phyloP scores from a whole-genome alignment of 2,113 vertebrate species.

The Dendrocopos noguchii region DNA sequence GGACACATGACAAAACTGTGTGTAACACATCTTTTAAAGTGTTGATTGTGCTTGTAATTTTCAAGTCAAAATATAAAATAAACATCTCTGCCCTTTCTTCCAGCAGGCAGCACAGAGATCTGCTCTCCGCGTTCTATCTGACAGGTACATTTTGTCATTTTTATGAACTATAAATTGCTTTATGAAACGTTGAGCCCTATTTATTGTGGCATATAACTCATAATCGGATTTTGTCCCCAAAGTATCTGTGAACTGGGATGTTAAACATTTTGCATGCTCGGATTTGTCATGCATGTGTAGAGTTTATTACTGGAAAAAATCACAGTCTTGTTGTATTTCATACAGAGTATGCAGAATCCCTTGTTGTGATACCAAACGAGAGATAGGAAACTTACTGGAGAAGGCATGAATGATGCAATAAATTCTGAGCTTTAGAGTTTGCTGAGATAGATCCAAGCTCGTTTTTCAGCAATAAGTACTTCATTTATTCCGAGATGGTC shows the following conservation, averaged over 20 bases:
- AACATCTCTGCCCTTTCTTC: conserved; percentile 84
- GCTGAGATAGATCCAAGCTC: conserved; percentile 67
- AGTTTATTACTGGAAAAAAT: conserved; percentile 79
- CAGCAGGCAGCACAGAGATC: conserved; percentile 85
- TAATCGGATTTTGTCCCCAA: conserved; percentile 82
- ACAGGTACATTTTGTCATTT: conserved; percentile 88
- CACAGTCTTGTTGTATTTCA: conserved; percentile 77
- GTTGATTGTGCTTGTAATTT: conserved; percentile 79
- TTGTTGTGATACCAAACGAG: conserved; percentile 74
- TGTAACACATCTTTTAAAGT: conserved; percentile 67
- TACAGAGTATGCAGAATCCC: conserved; percentile 75
- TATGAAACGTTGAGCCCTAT: conserved; percentile 83
- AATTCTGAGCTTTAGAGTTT: conserved; percentile 75
- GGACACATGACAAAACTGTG: conserved; percentile 73
- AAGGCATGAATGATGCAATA: conserved; percentile 69
- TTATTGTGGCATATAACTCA: conserved; percentile 85
- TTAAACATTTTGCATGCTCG: conserved; percentile 83
- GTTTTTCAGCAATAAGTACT: conserved; percentile 78
- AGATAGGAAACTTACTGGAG: conserved; percentile 73
- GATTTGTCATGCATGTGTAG: conserved; percentile 81
- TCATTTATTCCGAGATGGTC: conserved; percentile 70
- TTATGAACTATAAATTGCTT: conserved; percentile 88
- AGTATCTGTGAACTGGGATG: conserved; percentile 80
- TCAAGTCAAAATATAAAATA: conserved; percentile 83
- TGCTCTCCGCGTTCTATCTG: conserved; percentile 79